phyloP scores from a whole-genome alignment of 2,888 invertebrate genomes.

The Keiferia lycopersicella region DNA sequence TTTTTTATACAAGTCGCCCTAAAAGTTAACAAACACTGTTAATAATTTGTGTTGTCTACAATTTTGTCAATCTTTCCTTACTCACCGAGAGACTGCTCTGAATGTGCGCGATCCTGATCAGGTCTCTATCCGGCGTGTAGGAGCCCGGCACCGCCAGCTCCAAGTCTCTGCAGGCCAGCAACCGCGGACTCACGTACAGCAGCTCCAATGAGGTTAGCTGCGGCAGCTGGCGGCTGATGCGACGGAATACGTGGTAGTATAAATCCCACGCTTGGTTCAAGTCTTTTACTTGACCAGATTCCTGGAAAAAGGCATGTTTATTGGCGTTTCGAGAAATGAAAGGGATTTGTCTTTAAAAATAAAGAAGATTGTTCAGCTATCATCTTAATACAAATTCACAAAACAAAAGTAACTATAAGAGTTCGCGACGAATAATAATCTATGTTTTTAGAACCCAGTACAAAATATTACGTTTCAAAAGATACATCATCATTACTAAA shows the following conservation, averaged over 20 bases:
- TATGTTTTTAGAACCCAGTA: too few species aligned
- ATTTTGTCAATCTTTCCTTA: too few species aligned
- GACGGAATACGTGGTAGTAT: constrained; percentile 98
- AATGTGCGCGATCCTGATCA: constrained; percentile 94
- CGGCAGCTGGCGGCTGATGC: constrained; percentile 97
- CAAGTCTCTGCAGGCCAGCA: constrained; percentile 93
- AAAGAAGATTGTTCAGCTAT: too few species aligned
- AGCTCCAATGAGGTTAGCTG: constrained; percentile 94
- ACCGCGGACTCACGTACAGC: constrained; percentile 97
- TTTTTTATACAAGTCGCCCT: too few species aligned
- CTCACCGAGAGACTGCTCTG: constrained; percentile 93
- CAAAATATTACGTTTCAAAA: too few species aligned
- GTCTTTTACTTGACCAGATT: constrained; percentile 93
- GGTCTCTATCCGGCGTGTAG: constrained; percentile 95
- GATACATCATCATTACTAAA: too few species aligned
- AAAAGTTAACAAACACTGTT: too few species aligned
- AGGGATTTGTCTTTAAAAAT: too few species aligned
- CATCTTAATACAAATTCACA: neutral
- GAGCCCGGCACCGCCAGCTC: constrained; percentile 99
- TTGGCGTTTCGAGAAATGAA: neutral
- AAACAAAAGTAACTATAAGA: too few species aligned
- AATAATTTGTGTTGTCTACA: too few species aligned
- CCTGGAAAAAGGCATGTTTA: constrained; percentile 71
- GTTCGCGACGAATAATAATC: too few species aligned
- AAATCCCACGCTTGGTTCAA: constrained; percentile 99